phyloP scores from a whole-genome alignment of 1,140 invertebrate genomes.

The Zaprionus gabonicus region DNA sequence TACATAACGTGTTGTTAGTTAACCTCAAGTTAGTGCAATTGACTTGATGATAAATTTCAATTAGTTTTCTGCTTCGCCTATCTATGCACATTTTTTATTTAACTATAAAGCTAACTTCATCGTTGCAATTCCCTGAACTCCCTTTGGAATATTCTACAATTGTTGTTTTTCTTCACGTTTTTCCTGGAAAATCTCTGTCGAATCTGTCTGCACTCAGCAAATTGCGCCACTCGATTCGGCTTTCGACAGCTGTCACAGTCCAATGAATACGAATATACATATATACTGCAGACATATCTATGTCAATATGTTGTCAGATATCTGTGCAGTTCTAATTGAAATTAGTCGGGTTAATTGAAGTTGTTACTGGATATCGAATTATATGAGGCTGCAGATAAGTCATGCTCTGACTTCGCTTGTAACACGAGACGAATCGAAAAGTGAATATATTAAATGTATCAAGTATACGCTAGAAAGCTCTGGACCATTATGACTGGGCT shows the following conservation, averaged over 20 bases:
- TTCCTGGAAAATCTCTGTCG: neutral
- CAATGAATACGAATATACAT: neutral
- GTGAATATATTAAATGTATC: neutral
- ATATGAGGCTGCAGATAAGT: neutral
- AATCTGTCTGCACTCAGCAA: neutral
- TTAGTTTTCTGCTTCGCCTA: neutral
- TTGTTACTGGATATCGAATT: neutral
- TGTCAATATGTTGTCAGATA: neutral
- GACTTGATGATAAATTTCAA: neutral
- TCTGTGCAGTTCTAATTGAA: neutral
- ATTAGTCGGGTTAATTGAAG: neutral
- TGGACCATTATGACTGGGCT: neutral
- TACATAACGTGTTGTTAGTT: neutral
- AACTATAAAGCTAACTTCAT: neutral
- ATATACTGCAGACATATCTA: neutral
- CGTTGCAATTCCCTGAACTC: neutral
- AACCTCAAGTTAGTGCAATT: neutral
- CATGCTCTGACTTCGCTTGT: neutral
- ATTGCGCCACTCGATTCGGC: neutral
- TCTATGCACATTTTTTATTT: neutral
- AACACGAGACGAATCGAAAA: neutral
- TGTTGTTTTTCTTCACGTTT: neutral
- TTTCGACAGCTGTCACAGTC: neutral
- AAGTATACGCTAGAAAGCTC: neutral
- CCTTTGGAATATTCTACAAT: neutral